These are phyloP conservation scores for Malachius bipustulatus DNA, from an alignment of 2,888 invertebrate species.

Conservation along the genomic window DNA sequence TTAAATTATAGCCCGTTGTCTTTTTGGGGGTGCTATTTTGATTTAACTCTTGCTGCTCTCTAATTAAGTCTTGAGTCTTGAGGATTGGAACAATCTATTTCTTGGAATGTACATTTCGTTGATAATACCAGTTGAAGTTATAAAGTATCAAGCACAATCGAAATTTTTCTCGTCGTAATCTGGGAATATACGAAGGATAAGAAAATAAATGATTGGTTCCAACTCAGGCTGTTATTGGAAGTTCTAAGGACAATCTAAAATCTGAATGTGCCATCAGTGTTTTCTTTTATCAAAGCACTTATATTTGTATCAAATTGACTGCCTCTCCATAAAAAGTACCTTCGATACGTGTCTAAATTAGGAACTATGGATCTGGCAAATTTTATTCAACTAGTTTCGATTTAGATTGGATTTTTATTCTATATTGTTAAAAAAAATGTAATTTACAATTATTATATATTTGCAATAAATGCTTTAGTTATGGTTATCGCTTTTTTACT, in stretches of 20 bases:
- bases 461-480: conserved; percentile 36
- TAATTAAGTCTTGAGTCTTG: no score
- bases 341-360: conserved; percentile 17
- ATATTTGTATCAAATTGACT: conserved; percentile 32
- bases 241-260: conserved; percentile 21
- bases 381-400: conserved; percentile 21
- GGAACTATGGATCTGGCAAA: conserved; percentile 13
- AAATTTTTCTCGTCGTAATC: no score
- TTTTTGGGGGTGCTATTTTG: no score
- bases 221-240: no score
- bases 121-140: no score
- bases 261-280: conserved; percentile 28
- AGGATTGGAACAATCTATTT: no score
- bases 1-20: no score
- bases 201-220: no score
- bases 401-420: conserved; percentile 26
- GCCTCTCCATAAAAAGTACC: conserved; percentile 27
- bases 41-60: no score
- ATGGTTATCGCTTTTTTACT: conserved; percentile 33
- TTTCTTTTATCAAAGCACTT: conserved; percentile 29
- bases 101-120: no score
- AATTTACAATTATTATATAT: conserved; percentile 31
- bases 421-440: conserved; percentile 33
- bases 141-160: no score
- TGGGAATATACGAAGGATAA: no score